Conservation (phyloP, 2,797 vertebrate genomes). For the Psittacula derbiana region DNA sequence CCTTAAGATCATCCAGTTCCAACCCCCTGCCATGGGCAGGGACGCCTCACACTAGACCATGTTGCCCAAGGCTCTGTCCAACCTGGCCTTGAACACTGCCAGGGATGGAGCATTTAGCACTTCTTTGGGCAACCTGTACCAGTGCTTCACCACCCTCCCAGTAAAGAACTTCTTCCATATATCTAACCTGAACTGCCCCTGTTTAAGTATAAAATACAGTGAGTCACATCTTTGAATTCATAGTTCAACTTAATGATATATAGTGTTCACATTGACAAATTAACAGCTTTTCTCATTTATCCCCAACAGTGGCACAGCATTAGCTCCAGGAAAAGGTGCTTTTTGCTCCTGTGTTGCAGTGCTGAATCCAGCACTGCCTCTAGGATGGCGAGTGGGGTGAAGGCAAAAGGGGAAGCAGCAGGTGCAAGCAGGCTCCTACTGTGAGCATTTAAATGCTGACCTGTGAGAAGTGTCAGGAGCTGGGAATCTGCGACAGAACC, state of each 20-base stretch:
- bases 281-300: neutral
- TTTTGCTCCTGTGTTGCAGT: neutral
- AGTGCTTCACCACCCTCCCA: neutral
- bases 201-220: neutral
- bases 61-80: neutral
- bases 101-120: neutral
- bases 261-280: neutral
- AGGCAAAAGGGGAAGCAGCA: neutral
- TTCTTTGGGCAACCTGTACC: neutral
- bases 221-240: neutral
- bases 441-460: neutral
- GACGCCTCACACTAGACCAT: neutral
- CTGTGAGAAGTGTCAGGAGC: neutral
- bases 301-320: neutral
- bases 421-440: neutral
- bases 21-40: neutral
- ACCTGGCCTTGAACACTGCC: neutral
- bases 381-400: fast-evolving
- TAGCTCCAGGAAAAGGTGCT: neutral
- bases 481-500: neutral
- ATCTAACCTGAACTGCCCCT: neutral
- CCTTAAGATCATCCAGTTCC: neutral
- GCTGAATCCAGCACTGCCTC: neutral
- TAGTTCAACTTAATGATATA: neutral
- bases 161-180: neutral